Evolutionary conservation across 2,113 vertebrate species (phyloP).

Genomic region (Entomyzon cyanotis): DNA sequence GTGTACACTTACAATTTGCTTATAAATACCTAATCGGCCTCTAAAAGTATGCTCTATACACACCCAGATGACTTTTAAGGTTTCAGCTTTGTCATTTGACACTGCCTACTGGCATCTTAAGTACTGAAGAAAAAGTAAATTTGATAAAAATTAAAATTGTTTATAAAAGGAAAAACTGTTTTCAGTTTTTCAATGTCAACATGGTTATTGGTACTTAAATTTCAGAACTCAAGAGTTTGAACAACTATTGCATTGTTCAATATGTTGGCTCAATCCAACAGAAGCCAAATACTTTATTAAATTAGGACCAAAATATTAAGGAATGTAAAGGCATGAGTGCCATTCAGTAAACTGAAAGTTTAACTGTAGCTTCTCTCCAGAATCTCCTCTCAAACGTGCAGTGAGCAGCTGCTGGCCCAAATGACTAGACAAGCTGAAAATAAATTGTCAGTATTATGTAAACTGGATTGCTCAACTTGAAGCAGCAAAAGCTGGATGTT

Average conservation of each 20-base stretch:
- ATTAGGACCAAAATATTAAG: background rate
- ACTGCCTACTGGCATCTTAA: slow-evolving; percentile 30
- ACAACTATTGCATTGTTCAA: background rate
- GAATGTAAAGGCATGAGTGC: background rate
- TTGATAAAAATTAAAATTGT: slow-evolving; percentile 13
- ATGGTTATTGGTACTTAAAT: slow-evolving; percentile 26
- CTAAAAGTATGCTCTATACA: slow-evolving; percentile 42
- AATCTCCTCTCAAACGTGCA: background rate
- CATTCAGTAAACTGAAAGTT: background rate
- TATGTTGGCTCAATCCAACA: background rate
- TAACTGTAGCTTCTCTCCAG: slow-evolving; percentile 45
- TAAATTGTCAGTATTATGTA: background rate
- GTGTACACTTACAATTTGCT: slow-evolving; percentile 67
- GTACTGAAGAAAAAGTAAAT: slow-evolving; percentile 23
- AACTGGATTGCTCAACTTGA: background rate
- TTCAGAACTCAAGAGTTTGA: background rate
- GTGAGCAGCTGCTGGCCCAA: background rate
- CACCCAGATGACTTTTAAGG: slow-evolving; percentile 17
- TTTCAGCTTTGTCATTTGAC: slow-evolving; percentile 59
- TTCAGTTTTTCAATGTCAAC: slow-evolving; percentile 34
- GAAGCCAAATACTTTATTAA: background rate
- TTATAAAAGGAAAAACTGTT: slow-evolving; percentile 9
- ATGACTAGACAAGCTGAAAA: background rate
- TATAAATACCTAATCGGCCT: slow-evolving; percentile 24
- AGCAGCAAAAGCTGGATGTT: background rate